Conservation (phyloP, 2,113 vertebrate species). For the pig (Sus scrofa) region DNA sequence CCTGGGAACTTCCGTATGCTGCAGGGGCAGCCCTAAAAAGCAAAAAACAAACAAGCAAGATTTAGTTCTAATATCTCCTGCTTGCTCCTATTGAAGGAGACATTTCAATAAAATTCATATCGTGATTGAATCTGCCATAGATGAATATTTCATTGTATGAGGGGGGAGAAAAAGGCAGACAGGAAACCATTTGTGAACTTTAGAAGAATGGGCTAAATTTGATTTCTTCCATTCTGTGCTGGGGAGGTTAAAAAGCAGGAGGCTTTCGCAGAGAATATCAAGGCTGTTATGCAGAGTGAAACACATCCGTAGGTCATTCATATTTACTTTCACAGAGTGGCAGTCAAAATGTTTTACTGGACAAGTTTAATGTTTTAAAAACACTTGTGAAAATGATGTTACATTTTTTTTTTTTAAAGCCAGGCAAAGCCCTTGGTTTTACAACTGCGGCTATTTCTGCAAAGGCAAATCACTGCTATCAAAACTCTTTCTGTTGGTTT, state of each 20-base stretch:
- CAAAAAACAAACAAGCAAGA: not conserved
- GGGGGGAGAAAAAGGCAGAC: not conserved
- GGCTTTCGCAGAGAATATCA: not conserved
- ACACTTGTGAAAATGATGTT: slow-evolving; percentile 59
- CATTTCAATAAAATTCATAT: slow-evolving; percentile 19
- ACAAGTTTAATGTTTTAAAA: slow-evolving; percentile 66
- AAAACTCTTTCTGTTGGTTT: not conserved
- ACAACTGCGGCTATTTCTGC: slow-evolving; percentile 30
- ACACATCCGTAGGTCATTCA: not conserved
- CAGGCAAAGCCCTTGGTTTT: not conserved
- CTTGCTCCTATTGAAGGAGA: not conserved
- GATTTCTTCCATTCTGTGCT: not conserved
- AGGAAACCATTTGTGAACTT: not conserved
- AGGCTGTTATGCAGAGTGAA: not conserved
- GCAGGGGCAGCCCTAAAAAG: too few species aligned
- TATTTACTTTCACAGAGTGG: slow-evolving; percentile 44
- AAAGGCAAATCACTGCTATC: not conserved
- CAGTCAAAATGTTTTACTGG: slow-evolving; percentile 56
- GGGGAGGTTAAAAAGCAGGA: not conserved
- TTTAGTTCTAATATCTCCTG: slow-evolving; percentile 9
- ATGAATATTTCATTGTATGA: slow-evolving; percentile 6
- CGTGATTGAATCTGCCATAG: not conserved
- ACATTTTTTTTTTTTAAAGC: too few species aligned
- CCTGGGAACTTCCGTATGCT: too few species aligned
- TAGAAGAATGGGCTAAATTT: not conserved